Evolutionary conservation across 2,888 invertebrate genomes (phyloP).

Genomic region (Patella depressa): DNA sequence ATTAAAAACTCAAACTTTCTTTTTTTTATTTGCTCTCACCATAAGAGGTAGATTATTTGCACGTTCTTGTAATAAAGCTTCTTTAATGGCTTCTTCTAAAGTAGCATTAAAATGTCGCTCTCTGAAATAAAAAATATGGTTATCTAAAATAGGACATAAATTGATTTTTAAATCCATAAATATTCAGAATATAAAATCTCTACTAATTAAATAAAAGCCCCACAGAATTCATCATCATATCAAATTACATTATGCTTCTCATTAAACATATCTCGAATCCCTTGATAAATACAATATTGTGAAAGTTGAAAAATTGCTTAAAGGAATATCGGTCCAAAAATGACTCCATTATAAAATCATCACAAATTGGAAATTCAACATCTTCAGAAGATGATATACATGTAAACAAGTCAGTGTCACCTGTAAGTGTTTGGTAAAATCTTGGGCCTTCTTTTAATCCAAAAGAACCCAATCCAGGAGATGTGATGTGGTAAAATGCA

Average conservation of each 20-base stretch:
- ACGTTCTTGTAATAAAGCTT: conserved; percentile 82
- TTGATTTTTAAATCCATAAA: no score
- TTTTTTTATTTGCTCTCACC: background rate
- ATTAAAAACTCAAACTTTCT: background rate
- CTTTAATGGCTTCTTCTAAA: conserved; percentile 91
- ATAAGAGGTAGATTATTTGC: conserved; percentile 1
- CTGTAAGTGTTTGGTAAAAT: no score
- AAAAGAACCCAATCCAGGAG: no score
- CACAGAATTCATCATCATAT: background rate
- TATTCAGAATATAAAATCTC: background rate
- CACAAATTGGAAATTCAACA: no score
- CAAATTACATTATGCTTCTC: background rate
- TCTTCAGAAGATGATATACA: no score
- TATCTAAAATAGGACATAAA: no score
- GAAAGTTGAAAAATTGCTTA: no score
- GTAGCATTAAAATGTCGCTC: conserved; percentile 92
- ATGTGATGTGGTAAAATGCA: no score
- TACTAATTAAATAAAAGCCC: background rate
- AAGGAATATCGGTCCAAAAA: no score
- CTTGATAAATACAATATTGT: background rate
- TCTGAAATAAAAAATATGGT: conserved; percentile 74
- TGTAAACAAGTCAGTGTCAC: no score
- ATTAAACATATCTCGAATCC: background rate
- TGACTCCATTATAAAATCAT: no score
- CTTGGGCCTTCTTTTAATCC: no score